Evolutionary conservation across 2,888 invertebrate species (phyloP).

Genomic region (Rambutsinella grinnellia): DNA sequence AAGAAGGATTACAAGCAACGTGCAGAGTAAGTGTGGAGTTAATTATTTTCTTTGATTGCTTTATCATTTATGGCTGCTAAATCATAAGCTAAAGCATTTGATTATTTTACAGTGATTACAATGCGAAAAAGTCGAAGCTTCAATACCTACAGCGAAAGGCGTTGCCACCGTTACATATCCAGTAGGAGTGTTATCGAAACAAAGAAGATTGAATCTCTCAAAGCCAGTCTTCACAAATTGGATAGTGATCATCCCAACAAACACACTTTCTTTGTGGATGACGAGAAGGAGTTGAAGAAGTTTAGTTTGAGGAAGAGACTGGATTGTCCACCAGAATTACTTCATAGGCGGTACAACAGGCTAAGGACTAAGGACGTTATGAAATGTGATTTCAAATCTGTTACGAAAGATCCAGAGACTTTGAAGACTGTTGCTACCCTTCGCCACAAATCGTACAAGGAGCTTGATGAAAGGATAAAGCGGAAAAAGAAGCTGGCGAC

Average conservation of each 20-base stretch:
- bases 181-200: constrained; percentile 88
- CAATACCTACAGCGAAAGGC: constrained; percentile 87
- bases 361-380: constrained; percentile 73
- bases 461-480: constrained; percentile 81
- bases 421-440: constrained; percentile 73
- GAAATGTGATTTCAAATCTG: constrained; percentile 51
- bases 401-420: constrained; percentile 71
- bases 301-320: constrained; percentile 80
- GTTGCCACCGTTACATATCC: constrained; percentile 87
- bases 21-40: constrained; percentile 71
- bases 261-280: constrained; percentile 85
- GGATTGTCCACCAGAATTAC: constrained; percentile 80
- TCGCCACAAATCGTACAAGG: constrained; percentile 78
- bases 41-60: neutral
- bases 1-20: constrained; percentile 88
- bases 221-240: constrained; percentile 85
- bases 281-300: constrained; percentile 73
- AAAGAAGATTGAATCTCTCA: constrained; percentile 81
- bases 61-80: neutral
- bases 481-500: constrained; percentile 82
- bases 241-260: constrained; percentile 80
- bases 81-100: neutral
- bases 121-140: constrained; percentile 85
- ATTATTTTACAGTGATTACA: constrained; percentile 74
- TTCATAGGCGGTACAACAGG: constrained; percentile 80